Evolutionary conservation across 2,113 vertebrate species (phyloP).

Genomic region (Abramis brama): DNA sequence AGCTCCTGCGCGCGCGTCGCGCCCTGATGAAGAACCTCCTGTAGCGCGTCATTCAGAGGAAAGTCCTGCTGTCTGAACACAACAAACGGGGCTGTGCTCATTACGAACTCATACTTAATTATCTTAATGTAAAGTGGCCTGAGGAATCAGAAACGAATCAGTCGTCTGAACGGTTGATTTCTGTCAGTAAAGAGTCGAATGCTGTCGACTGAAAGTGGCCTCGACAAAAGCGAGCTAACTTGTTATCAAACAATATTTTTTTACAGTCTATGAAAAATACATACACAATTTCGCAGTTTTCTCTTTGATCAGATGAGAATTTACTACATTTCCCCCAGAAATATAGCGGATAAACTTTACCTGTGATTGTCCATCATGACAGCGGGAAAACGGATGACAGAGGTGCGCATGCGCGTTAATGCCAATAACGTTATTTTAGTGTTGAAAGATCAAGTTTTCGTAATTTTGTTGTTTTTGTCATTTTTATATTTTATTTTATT

Average conservation of each 20-base stretch:
- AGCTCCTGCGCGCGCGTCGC: slow-evolving; percentile 53
- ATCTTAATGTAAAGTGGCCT: background rate
- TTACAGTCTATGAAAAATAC: background rate
- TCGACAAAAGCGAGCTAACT: background rate
- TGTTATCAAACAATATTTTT: too few species aligned
- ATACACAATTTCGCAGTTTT: background rate
- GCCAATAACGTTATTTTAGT: background rate
- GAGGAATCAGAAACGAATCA: background rate
- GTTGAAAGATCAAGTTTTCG: background rate
- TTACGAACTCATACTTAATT: background rate
- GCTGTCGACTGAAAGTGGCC: background rate
- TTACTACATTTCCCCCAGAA: background rate
- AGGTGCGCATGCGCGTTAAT: background rate
- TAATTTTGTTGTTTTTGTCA: background rate
- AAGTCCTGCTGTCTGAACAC: slow-evolving; percentile 13
- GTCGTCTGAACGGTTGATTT: background rate
- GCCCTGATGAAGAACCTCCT: slow-evolving; percentile 62
- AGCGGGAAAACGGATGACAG: background rate
- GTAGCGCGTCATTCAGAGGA: slow-evolving; percentile 60
- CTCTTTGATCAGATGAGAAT: background rate
- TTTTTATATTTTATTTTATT: background rate
- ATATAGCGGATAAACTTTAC: background rate
- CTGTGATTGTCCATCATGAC: background rate
- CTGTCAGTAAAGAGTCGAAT: background rate
- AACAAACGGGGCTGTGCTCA: background rate